Conservation (phyloP, 2,888 invertebrate genomes). For the Cactoblastis cactorum region DNA sequence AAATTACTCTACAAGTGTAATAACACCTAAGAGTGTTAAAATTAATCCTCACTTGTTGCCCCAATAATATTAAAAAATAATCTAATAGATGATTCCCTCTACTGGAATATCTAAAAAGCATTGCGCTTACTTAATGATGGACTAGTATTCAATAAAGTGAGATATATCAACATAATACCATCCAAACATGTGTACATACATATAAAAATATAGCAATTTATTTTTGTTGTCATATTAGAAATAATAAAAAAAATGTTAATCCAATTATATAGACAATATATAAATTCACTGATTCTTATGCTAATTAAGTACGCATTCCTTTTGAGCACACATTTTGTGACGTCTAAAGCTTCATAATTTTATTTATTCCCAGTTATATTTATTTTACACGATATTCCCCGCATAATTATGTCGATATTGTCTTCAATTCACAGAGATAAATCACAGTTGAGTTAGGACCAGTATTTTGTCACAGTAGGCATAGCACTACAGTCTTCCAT, state of each 20-base stretch:
- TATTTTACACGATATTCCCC: constrained; percentile 23
- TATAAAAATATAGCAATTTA: constrained; percentile 31
- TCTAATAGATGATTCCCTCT: constrained; percentile 29
- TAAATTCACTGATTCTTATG: background rate
- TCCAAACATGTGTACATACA: constrained; percentile 28
- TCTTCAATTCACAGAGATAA: constrained; percentile 55
- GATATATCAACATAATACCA: constrained; percentile 39
- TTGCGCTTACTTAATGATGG: constrained; percentile 46
- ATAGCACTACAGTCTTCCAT: constrained; percentile 38
- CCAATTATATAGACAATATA: background rate
- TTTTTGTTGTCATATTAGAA: background rate
- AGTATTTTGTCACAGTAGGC: constrained; percentile 33
- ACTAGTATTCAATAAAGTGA: constrained; percentile 63
- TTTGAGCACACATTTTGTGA: constrained; percentile 46
- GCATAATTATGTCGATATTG: constrained; percentile 35
- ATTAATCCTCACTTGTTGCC: background rate
- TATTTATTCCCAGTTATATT: constrained; percentile 12
- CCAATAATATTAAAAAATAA: constrained; percentile 23
- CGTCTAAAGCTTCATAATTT: constrained; percentile 12
- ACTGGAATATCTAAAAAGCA: constrained; percentile 28
- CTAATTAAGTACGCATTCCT: constrained; percentile 35
- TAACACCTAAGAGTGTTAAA: background rate
- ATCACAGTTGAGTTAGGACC: constrained; percentile 72
- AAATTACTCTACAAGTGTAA: background rate
- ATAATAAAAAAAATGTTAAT: background rate